These are phyloP conservation scores for Callyntrura guangdongensis DNA, from an alignment of 2,888 invertebrate genomes.

Conservation along the genomic window DNA sequence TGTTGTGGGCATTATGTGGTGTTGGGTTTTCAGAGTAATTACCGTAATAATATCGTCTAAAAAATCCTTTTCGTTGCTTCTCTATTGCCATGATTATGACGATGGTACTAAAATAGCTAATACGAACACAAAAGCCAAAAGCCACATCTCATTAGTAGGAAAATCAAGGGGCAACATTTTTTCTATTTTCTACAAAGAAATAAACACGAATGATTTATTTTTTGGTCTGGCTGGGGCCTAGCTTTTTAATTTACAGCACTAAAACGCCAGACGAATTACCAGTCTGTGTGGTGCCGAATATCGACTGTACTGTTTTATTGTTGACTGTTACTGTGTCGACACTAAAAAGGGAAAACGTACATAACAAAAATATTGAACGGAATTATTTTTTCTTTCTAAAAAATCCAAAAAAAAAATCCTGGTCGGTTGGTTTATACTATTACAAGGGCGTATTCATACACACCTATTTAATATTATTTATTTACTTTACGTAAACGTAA, in stretches of 20 bases:
- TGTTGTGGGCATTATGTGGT: background rate
- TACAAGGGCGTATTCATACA: too few relatives aligned
- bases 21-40: background rate
- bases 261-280: background rate
- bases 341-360: background rate
- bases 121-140: constrained; percentile 3
- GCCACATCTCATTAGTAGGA: constrained; percentile 35
- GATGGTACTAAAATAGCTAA: background rate
- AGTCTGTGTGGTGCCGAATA: background rate
- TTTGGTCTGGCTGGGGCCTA: constrained; percentile 15
- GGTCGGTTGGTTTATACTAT: too few relatives aligned
- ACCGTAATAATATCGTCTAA: constrained; percentile 9
- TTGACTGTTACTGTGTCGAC: constrained; percentile 17
- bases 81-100: background rate
- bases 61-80: background rate
- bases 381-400: constrained; percentile 13
- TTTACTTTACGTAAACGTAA: background rate
- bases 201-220: constrained; percentile 7
- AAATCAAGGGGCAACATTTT: background rate
- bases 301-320: background rate
- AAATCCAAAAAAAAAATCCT: background rate
- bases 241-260: background rate
- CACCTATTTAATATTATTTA: constrained; percentile 4
- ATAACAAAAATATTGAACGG: constrained; percentile 16
- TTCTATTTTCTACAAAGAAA: constrained; percentile 4